Evolutionary conservation across 2,113 vertebrate genomes (phyloP), one percentile per base, ranked within the genome.

Genomic region (Entelurus aequoreus): DNA sequence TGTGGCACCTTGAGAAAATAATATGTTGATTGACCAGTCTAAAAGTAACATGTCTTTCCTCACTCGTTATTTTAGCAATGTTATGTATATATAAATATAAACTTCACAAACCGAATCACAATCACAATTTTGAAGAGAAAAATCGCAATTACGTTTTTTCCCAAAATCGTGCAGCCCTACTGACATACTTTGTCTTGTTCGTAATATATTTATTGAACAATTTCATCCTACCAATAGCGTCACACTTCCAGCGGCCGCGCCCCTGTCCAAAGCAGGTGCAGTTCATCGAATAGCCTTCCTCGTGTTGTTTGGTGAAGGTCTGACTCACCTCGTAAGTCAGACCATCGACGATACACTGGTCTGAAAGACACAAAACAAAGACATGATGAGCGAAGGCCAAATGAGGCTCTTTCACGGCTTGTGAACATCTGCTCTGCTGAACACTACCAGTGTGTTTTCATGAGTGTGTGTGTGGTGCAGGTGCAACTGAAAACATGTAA

Each of bases 251-350:
- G 16, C 94, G 92, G 0, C 97, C 97, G 6, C 97, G 91, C 10
- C 95, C 94, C 75, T 97, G 93, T 47, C 97, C 97, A 15, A 92
- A 97, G 86, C 97, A 99, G 4, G 94, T 94, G 75, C 97, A 99
- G 87, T 99, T 99, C 90, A 99, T 91, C 87, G 89, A 91, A 79
- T 99, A 96, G 8, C 97, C 96, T 71, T 98, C 94, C 0, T 98
- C 93, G 0, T 99, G 97, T 1, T 84, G 92, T 72, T 96, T 99
- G 80, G 92, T 92, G 80, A 99, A 99, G 12, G 94, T 96, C 74
- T 97, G 94, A 61, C 96, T 95, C 75, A 99, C 94, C 0, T 98
- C 94, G 2, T 96, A 97, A 44, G 94, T 95, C 77, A 93, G 82
- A 37, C 88, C 90, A 0, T 97, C 94, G 4, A 99, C 94, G 12